Evolutionary conservation across 2,797 vertebrate species (phyloP), one percentile per base, ranked within the genome.

Genomic region (Triplophysa yarkandensis): DNA sequence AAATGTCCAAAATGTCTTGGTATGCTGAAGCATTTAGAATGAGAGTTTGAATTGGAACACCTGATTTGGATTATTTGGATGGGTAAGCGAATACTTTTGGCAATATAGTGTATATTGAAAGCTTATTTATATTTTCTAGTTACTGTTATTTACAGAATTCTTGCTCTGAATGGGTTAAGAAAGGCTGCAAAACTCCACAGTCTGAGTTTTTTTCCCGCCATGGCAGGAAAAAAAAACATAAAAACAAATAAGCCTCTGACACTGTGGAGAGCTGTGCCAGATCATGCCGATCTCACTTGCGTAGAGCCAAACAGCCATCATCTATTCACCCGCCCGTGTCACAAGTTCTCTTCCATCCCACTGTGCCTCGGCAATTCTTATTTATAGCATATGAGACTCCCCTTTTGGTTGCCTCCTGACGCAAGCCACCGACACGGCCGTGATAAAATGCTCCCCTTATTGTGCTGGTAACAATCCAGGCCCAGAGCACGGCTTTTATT

Each of bases 301-400:
- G 36, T 17, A 52, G 30, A 43, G 3, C 25, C 14, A 25, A 57
- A 34, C 36, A 65, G 30, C 19, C 9, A 64, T 58, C 34, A 68
- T 67, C 16, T 58, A 8, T 76, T 64, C 58, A 41, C 46, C 19
- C 32, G 13, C 36, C 13, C 28, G 19, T 25, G 55, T 75, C 74
- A 66, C 57, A 61, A 57, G 58, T 73, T 77, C 52, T 58, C 21
- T 50, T 39, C 46, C 43, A 60, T 75, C 62, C 58, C 50, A 43
- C 81, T 78, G 55, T 27, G 73, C 36, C n/a, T 76, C 32, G 57
- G 77, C 23, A 27, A 71, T 39, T 25, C 58, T 77, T 66, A 27
- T 77, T 72, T 70, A 80, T 80, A 69, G 78, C 66, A 71, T 74
- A 44, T 66, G 21, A 68, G 66, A n/a, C 57, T 57, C 58, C 17